A percentile compares a stretch with the other conserved stretches of the same genome.
phyloP scores from a whole-genome alignment of 2,113 vertebrate species.

The Notothenia rossii region DNA sequence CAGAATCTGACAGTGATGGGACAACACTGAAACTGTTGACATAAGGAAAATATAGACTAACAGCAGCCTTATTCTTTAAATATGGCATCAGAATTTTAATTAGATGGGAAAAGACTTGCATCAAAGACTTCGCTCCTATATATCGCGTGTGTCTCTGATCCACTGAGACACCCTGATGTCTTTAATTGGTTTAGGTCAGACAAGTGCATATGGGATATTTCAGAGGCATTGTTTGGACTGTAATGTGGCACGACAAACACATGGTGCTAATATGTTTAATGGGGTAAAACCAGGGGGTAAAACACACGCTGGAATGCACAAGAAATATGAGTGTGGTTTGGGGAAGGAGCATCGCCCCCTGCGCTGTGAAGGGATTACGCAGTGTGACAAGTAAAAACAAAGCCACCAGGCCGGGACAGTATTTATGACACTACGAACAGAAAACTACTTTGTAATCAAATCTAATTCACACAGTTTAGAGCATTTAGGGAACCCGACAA shows the following conservation, averaged over 20 bases:
- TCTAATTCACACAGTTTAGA: constrained; percentile 68
- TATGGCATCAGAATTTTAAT: constrained; percentile 24
- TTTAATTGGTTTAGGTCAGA: constrained; percentile 55
- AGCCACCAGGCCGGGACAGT: constrained; percentile 23
- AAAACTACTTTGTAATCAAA: constrained; percentile 68
- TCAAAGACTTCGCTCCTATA: constrained; percentile 5
- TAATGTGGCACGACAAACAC: constrained; percentile 65
- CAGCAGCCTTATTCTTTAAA: constrained; percentile 14
- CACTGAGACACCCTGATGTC: constrained; percentile 36
- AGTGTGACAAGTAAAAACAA: constrained; percentile 39
- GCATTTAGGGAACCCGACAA: constrained; percentile 46
- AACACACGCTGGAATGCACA: constrained; percentile 49
- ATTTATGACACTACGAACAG: constrained; percentile 59
- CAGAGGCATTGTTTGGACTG: constrained; percentile 55
- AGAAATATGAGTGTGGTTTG: constrained; percentile 41
- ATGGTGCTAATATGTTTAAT: constrained; percentile 66
- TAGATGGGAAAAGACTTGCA: constrained; percentile 8
- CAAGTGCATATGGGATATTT: constrained; percentile 39
- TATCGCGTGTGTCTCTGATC: constrained; percentile 26
- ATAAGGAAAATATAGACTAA: background rate
- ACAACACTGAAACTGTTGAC: background rate
- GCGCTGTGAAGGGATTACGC: constrained; percentile 24
- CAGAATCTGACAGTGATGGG: background rate
- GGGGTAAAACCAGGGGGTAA: constrained; percentile 7
- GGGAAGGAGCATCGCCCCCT: constrained; percentile 41